Conservation (phyloP, 2,113 vertebrate species). For the Callopanchax toddi region DNA sequence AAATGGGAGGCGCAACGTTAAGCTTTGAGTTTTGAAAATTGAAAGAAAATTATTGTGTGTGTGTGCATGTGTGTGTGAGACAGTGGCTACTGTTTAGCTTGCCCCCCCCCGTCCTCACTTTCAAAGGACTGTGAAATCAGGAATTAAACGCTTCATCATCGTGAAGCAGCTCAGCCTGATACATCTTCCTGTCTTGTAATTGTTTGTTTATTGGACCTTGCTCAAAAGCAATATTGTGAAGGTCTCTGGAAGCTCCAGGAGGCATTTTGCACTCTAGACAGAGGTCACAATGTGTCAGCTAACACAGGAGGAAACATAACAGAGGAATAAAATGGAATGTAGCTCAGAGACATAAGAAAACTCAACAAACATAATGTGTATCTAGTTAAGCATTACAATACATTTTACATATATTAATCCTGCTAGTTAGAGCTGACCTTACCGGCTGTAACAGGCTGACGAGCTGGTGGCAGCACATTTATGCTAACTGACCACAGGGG, state of each 20-base stretch:
- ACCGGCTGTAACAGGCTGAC: conserved; percentile 44
- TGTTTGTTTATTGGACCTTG: conserved; percentile 81
- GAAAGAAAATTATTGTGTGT: conserved; percentile 37
- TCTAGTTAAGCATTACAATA: no score
- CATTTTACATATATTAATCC: no score
- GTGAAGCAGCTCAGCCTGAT: conserved; percentile 73
- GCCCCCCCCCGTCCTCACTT: conserved; percentile 59
- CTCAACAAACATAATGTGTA: background rate
- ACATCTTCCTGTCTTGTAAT: conserved; percentile 74
- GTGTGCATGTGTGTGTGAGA: conserved; percentile 43
- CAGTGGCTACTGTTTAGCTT: conserved; percentile 69
- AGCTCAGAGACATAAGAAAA: conserved; percentile 4
- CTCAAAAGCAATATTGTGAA: conserved; percentile 73
- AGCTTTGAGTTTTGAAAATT: conserved; percentile 60
- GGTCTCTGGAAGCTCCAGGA: conserved; percentile 54
- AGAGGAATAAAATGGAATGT: conserved; percentile 17
- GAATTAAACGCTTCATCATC: conserved; percentile 77
- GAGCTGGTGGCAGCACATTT: conserved; percentile 50
- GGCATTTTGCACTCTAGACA: conserved; percentile 22
- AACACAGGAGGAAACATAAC: conserved; percentile 25
- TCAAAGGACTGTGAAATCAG: conserved; percentile 79
- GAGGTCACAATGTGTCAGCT: conserved; percentile 48
- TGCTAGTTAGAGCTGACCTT: conserved; percentile 32
- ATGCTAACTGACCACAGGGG: conserved; percentile 49
- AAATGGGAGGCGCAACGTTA: conserved; percentile 65